Base-by-base conservation (phyloP, 2,888 invertebrate genomes). In the Cephus runcator region DNA sequence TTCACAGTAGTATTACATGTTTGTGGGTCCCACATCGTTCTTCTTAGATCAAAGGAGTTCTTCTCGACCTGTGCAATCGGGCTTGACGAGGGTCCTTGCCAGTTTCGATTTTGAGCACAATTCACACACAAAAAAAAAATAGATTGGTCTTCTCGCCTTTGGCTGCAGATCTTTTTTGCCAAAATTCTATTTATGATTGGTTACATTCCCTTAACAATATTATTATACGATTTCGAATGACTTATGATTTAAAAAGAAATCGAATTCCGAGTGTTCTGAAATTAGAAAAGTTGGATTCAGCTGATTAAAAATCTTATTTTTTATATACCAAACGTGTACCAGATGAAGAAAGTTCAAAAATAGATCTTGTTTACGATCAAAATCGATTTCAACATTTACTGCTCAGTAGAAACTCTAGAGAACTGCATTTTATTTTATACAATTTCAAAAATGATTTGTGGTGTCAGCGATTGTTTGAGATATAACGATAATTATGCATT, bases 31-130 rank as follows among this genome's bases (percentile, higher is more conserved):
- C 74, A 56, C 56, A 56, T 56, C 23, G 56, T 56, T 23, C 56
- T 56, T 56, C 56, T 23, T 56, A 56, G 77, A 77, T 77, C 75
- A 77, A 77, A 77, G 77, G 71, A 71, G 71, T 71, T 71, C 75
- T 77, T 34, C 76, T 69, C 30, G 76, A 40, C 73, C 23, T 73
- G 77, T 31, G 74, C 73, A 23, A 71, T 69, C 40, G 77, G 76
- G 40, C 74, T 79, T 79, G 79, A 77, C 79, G 77, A 76, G 79
- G 76, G 79, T 79, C 77, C 74, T 77, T 56, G 56, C 56, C 56
- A 56, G 23, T 15, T 56, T 56, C 56, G 56, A 56, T 56, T 56
- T 56, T 56, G 56, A 23, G 56, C 56, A 23, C 56, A 56, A 56
- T 56, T 56, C 56, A 23, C 15, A 56, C 23, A 56, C 23, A 23